A percentile compares a stretch with the other conserved stretches of the same genome.
Evolutionary conservation across 2,888 invertebrate species (phyloP).

Genomic region (Phymatocera aterrima): DNA sequence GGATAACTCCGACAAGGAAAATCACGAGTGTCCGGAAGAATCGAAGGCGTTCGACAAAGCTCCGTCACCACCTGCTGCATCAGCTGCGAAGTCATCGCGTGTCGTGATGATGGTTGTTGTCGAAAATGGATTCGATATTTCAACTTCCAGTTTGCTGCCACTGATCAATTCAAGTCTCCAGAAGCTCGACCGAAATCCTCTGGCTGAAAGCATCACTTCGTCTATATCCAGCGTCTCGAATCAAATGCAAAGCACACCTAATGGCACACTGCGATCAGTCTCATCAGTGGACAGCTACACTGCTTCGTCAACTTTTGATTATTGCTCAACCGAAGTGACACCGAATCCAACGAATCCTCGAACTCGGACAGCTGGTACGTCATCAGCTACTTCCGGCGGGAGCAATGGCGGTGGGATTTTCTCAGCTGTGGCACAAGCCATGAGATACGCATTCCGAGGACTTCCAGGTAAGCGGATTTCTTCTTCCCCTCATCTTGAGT

Average conservation of each 20-base stretch:
- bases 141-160: slow-evolving; percentile 59
- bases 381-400: slow-evolving; percentile 35
- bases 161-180: slow-evolving; percentile 65
- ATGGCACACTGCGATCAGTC: slow-evolving; percentile 47
- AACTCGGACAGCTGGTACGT: background rate
- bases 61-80: background rate
- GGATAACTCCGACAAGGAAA: slow-evolving; percentile 54
- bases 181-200: slow-evolving; percentile 56
- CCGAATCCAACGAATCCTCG: background rate
- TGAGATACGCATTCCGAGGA: slow-evolving; percentile 64
- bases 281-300: slow-evolving; percentile 59
- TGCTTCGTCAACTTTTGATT: slow-evolving; percentile 10
- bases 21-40: background rate
- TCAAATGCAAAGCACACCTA: background rate
- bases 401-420: slow-evolving; percentile 60
- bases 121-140: slow-evolving; percentile 58
- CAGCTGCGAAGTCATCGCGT: slow-evolving; percentile 54
- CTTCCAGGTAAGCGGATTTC: slow-evolving; percentile 62
- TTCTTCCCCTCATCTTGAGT: background rate
- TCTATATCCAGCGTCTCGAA: slow-evolving; percentile 25
- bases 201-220: slow-evolving; percentile 2
- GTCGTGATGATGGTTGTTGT: slow-evolving; percentile 69
- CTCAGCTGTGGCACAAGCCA: slow-evolving; percentile 63
- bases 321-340: slow-evolving; percentile 18
- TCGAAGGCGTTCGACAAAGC: background rate